Base-by-base conservation (phyloP, 2,797 vertebrate genomes). In the Paguma larvata region DNA sequence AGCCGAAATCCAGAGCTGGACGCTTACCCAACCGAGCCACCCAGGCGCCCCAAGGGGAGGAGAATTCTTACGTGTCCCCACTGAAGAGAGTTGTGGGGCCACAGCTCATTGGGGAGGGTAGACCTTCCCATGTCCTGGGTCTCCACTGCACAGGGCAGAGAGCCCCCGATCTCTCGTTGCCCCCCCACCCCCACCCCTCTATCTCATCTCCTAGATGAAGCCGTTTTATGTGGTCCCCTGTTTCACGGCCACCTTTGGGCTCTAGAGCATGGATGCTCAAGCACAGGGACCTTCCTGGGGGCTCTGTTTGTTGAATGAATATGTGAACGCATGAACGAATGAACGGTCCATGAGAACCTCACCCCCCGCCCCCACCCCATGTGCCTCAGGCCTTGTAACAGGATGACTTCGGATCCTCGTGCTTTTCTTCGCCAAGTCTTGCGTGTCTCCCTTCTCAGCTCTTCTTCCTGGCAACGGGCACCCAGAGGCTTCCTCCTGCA, bases 181-280 rank as follows among this genome's bases (percentile, higher is more conserved):
- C 27, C 2, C 44, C 51, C 1, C 6, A 4, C 3, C n/a, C 27
- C 25, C 41, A 34, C 14, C 21, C 32, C 21, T n/a, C 59, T n/a
- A 0, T 41, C 23, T 63, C 34, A 3, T 34, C 8, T 51, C 10
- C 67, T 53, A 21, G 72, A 65, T 5, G 46, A 84, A 63, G 51
- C 46, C n/a, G 10, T 84, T 44, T 34, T 3, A 32, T 32, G 44
- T 9, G 51, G 63, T 41, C 84, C 23, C 32, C 34, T n/a, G 12
- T 68, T 86, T 84, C n/a, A 10, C 18, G 44, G 41, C 15, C 62
- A 21, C 25, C 65, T 68, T 44, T 18, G 0, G 0, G 53, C 77
- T 70, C 41, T 25, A 2, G 32, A 70, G 15, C 1, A 6, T 1
- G 25, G 13, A 46, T 4, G 1, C 51, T 11, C 0, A 12, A 48